phyloP scores from a whole-genome alignment of 1,140 invertebrate genomes.

The Brachionus paranguensis region DNA sequence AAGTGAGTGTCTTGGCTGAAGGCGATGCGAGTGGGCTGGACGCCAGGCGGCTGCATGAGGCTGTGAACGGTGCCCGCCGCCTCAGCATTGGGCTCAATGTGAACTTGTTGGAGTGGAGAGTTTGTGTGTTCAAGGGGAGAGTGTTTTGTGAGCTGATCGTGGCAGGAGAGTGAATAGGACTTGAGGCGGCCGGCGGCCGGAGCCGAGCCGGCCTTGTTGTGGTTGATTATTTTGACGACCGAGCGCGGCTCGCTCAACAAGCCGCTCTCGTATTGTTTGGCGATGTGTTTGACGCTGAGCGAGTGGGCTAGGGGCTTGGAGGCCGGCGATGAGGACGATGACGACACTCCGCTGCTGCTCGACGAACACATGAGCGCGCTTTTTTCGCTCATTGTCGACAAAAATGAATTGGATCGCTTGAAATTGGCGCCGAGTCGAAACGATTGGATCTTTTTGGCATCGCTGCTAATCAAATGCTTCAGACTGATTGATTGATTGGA shows the following conservation, averaged over 20 bases:
- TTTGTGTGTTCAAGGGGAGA: neutral
- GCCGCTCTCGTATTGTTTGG: neutral
- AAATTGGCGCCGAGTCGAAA: neutral
- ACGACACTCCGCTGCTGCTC: neutral
- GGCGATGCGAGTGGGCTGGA: neutral
- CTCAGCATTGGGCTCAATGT: neutral
- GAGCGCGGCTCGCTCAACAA: neutral
- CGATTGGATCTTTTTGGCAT: neutral
- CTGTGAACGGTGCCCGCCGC: neutral
- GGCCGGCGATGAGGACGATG: neutral
- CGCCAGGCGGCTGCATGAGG: neutral
- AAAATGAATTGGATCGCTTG: neutral
- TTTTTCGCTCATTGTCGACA: neutral
- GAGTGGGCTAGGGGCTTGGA: neutral
- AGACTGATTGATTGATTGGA: neutral
- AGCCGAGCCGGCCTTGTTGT: neutral
- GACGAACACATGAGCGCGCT: neutral
- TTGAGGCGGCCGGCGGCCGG: neutral
- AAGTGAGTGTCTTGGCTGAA: neutral
- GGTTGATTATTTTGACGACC: constrained; percentile 21
- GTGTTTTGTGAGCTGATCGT: neutral
- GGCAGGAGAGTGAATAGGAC: neutral
- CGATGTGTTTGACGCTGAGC: neutral
- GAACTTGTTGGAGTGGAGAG: neutral
- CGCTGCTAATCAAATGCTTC: neutral